These are phyloP conservation scores for Eucriotettix oculatus DNA, from an alignment of 2,888 invertebrate species.

Conservation along the genomic window DNA sequence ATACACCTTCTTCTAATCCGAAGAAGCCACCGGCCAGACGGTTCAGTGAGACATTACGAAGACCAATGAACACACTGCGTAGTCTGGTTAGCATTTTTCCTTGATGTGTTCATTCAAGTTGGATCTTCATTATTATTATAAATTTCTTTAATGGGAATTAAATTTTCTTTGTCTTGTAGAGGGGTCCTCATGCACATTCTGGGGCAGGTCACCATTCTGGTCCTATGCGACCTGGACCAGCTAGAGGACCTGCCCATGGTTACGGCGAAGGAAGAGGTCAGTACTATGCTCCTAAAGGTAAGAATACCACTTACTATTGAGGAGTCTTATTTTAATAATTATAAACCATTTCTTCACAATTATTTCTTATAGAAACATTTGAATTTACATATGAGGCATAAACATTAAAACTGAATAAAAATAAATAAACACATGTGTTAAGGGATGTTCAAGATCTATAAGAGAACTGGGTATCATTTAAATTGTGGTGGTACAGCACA, in stretches of 20 bases:
- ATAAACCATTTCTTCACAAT: not conserved
- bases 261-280: slow-evolving; percentile 56
- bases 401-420: not conserved
- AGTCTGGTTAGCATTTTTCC: slow-evolving; percentile 48
- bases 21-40: slow-evolving; percentile 90
- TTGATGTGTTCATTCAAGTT: too few species aligned
- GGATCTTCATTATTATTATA: too few species aligned
- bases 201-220: slow-evolving; percentile 18
- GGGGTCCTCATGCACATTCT: slow-evolving; percentile 23
- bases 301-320: slow-evolving; percentile 5
- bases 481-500: too few species aligned
- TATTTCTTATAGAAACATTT: not conserved
- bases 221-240: slow-evolving; percentile 16
- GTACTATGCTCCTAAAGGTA: slow-evolving; percentile 57
- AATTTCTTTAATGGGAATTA: too few species aligned
- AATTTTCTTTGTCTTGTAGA: slow-evolving; percentile 19
- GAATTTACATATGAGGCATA: too few species aligned
- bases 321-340: not conserved
- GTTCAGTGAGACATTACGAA: slow-evolving; percentile 75
- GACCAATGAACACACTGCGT: slow-evolving; percentile 80
- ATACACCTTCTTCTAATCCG: slow-evolving; percentile 97
- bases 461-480: too few species aligned
- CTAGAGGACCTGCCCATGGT: slow-evolving; percentile 41
- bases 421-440: too few species aligned
- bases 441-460: too few species aligned